Base-by-base conservation (phyloP, 2,113 vertebrate genomes). In the Dissostichus mawsoni region DNA sequence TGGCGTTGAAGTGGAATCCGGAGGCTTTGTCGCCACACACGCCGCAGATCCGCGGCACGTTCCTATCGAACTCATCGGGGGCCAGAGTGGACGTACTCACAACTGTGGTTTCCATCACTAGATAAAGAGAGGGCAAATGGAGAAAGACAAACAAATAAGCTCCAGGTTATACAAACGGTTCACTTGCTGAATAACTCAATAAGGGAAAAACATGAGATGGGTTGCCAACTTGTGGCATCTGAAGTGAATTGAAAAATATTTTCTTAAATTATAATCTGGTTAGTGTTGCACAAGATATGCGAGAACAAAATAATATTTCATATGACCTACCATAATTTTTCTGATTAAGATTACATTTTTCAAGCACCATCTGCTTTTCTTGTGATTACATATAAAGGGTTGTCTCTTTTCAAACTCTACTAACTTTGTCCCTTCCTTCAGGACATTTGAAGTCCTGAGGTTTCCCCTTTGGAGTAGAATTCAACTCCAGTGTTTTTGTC, bases 1-100 rank as follows among this genome's bases (percentile, higher is more conserved):
- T 99, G 76, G 98, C 98, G 0, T 99, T 99, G 94, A 99, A 99
- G 93, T 99, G 98, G 81, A 99, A 99, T 23, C 98, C 98, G 0
- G 97, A 97, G 87, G 98, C 98, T 77, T 95, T 95, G 95, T 99
- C 98, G 5, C 97, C 98, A 0, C 98, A 99, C 20, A 99, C 98
- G 0, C 98, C 98, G 2, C 98, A 99, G 93, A 99, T 96, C 0
- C 98, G 94, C 1, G 97, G 96, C 23, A 95, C 66, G 6, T 96
- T 97, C 81, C 96, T 91, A 69, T 99, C 98, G 2, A 96, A 93
- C 56, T 99, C 97, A 0, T 94, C 92, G 0, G 93, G 63, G 36
- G 96, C 95, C 8, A 94, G 81, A 25, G 96, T 90, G 4, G 97
- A 97, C 0, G 96, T 96, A 87, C 96, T 96, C 53, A 96, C 95